A percentile compares a stretch with the other conserved stretches of the same genome.
Conservation (phyloP, 2,113 vertebrate species). For the Spilogale gracilis region DNA sequence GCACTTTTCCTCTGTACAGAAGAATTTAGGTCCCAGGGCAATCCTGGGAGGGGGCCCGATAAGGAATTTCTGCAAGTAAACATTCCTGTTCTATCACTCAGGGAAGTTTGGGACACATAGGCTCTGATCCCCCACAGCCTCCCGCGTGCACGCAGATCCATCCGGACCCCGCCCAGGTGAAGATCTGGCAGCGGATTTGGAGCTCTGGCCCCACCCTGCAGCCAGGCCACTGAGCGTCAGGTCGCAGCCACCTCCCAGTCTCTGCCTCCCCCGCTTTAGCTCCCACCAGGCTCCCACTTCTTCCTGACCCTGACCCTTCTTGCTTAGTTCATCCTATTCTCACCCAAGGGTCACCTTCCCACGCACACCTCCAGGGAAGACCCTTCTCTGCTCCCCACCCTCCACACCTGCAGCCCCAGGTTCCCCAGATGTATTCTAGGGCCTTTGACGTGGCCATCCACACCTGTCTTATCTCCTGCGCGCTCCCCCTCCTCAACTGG, state of each 20-base stretch:
- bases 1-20: slow-evolving; percentile 73
- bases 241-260: background rate
- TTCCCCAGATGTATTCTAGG: background rate
- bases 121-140: background rate
- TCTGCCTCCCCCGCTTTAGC: background rate
- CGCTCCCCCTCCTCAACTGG: background rate
- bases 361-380: background rate
- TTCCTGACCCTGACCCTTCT: background rate
- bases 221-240: background rate
- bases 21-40: slow-evolving; percentile 50
- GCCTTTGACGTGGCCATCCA: background rate
- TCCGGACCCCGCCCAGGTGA: background rate
- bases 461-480: background rate
- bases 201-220: background rate
- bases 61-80: slow-evolving; percentile 59
- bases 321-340: background rate
- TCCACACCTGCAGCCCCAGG: background rate
- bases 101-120: background rate
- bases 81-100: slow-evolving; percentile 9
- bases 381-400: background rate
- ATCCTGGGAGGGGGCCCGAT: slow-evolving; percentile 30
- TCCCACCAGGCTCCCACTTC: background rate
- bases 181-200: too few relatives aligned
- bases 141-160: background rate
- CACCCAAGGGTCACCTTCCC: background rate